Conservation (phyloP, 2,113 vertebrate genomes). For the Haliaeetus leucogaster region DNA sequence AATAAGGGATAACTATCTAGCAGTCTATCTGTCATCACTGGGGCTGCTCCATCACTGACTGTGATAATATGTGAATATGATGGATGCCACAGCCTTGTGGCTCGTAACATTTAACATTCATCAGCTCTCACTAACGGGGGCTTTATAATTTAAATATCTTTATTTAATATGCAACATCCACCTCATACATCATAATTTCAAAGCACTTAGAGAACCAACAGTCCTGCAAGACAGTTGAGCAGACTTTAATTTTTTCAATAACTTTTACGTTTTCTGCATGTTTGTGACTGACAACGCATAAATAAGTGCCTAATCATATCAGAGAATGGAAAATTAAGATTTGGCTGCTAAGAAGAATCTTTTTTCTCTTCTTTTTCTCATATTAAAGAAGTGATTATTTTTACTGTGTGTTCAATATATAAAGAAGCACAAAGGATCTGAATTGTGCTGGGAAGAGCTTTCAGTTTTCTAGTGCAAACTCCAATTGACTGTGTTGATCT, state of each 20-base stretch:
- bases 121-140: slow-evolving; percentile 79
- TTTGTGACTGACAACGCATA: slow-evolving; percentile 71
- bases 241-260: slow-evolving; percentile 76
- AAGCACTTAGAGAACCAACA: slow-evolving; percentile 92
- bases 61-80: slow-evolving; percentile 87
- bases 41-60: slow-evolving; percentile 90
- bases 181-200: slow-evolving; percentile 96
- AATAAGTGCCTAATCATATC: slow-evolving; percentile 68
- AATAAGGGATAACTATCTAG: slow-evolving; percentile 86
- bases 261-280: slow-evolving; percentile 71
- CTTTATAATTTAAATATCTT: slow-evolving; percentile 93
- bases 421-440: neutral
- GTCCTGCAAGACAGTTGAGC: slow-evolving; percentile 71
- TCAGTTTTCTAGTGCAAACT: neutral
- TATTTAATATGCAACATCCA: slow-evolving; percentile 88
- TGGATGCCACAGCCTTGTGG: slow-evolving; percentile 80
- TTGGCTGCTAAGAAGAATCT: slow-evolving; percentile 8
- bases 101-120: slow-evolving; percentile 81
- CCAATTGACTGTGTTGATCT: neutral
- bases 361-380: neutral
- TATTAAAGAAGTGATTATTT: slow-evolving; percentile 7
- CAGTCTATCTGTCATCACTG: slow-evolving; percentile 91
- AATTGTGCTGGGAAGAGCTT: neutral
- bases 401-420: neutral
- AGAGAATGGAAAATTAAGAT: slow-evolving; percentile 53